Percentiles rank a stretch among this genome's conserved stretches.
Conservation (phyloP, 1,140 invertebrate species). For the Heliconius congener region DNA sequence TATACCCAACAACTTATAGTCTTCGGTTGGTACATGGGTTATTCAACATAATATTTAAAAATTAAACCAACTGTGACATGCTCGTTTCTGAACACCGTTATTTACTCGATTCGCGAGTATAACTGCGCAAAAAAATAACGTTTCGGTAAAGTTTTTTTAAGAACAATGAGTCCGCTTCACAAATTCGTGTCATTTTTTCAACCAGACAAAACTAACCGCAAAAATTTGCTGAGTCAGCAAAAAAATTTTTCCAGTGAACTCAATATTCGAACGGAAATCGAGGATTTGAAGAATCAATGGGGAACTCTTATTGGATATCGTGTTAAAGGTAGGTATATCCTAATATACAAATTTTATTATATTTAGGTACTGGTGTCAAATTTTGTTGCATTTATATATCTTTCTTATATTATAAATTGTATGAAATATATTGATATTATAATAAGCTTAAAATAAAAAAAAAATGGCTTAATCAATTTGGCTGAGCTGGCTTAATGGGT, state of each 20-base stretch:
- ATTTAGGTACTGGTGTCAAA: not conserved
- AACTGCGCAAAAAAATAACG: conserved; percentile 27
- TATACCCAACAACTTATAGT: conserved; percentile 18
- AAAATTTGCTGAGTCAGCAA: conserved; percentile 56
- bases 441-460: no score
- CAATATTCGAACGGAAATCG: conserved; percentile 64
- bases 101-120: conserved; percentile 23
- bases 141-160: conserved; percentile 17
- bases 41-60: conserved; percentile 34
- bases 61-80: conserved; percentile 42
- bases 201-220: conserved; percentile 61
- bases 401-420: no score
- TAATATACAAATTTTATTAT: not conserved
- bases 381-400: no score
- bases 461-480: no score
- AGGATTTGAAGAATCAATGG: conserved; percentile 60
- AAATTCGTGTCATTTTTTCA: conserved; percentile 74
- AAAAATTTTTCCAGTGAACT: conserved; percentile 72
- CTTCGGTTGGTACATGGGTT: conserved; percentile 26
- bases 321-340: conserved; percentile 64
- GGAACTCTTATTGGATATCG: conserved; percentile 55
- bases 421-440: no score
- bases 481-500: no score
- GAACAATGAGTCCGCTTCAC: conserved; percentile 66
- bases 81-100: conserved; percentile 36